Evolutionary conservation across 2,797 vertebrate species (phyloP).

Genomic region (Megaceryle alcyon): DNA sequence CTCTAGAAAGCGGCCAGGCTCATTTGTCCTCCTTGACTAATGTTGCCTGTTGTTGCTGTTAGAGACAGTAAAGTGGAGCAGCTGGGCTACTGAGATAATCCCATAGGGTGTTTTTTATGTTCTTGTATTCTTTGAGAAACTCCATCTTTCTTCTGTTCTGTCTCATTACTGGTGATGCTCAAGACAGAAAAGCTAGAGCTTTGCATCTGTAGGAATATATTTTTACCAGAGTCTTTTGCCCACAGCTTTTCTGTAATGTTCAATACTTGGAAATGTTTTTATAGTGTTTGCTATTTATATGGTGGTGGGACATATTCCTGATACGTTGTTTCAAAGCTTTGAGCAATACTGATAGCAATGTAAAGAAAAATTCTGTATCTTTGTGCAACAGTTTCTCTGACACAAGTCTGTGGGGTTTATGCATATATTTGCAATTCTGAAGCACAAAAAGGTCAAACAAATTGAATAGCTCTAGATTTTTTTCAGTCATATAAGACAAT

Average conservation of each 20-base stretch:
- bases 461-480: neutral
- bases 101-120: fast-evolving
- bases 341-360: neutral
- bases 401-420: neutral
- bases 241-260: neutral
- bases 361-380: neutral
- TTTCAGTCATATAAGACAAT: neutral
- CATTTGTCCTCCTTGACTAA: fast-evolving
- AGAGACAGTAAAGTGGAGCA: neutral
- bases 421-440: neutral
- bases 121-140: neutral
- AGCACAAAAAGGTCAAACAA: neutral
- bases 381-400: neutral
- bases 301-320: neutral
- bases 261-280: neutral
- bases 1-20: neutral
- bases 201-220: neutral
- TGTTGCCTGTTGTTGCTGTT: neutral
- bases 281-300: neutral
- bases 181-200: neutral
- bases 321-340: neutral
- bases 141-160: neutral
- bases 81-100: neutral
- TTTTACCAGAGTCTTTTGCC: neutral
- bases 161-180: neutral